Percentiles rank a stretch among this genome's conserved stretches.
These are phyloP conservation scores for Drosophila pachea DNA, from an alignment of 1,140 invertebrate genomes.

Conservation along the genomic window DNA sequence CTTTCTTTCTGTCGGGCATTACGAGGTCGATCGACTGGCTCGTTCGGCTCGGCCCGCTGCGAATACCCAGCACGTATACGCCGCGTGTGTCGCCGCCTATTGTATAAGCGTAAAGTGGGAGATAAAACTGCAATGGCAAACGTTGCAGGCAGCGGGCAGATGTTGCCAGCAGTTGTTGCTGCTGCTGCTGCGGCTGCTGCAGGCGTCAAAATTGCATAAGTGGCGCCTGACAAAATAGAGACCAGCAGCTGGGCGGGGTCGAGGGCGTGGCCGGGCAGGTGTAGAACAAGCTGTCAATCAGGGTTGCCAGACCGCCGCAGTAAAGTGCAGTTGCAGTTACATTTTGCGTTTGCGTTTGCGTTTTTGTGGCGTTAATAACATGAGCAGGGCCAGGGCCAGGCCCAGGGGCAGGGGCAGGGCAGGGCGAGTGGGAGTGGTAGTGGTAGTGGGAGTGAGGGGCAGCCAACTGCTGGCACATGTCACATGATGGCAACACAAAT, in stretches of 20 bases:
- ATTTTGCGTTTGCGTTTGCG: conserved; percentile 25
- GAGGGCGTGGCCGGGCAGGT: not conserved
- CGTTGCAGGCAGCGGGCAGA: not conserved
- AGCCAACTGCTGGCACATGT: conserved; percentile 37
- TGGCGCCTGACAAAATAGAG: conserved; percentile 39
- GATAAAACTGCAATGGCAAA: conserved; percentile 27
- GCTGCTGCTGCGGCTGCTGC: no score
- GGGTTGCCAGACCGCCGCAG: conserved; percentile 9
- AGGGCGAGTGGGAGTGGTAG: not conserved
- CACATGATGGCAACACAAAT: conserved; percentile 52
- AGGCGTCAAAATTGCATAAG: conserved; percentile 44
- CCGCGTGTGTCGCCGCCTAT: conserved; percentile 51
- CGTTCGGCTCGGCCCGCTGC: no score
- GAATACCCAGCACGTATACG: conserved; percentile 46
- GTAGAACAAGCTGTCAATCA: conserved; percentile 31
- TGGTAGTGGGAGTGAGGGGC: not conserved
- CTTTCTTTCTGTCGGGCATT: not conserved
- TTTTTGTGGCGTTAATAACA: conserved; percentile 44
- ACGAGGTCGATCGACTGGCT: not conserved
- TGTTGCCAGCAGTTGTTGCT: conserved; percentile 31
- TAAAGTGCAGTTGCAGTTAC: conserved; percentile 44
- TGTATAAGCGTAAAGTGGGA: conserved; percentile 45
- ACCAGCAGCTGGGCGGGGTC: not conserved
- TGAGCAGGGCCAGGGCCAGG: not conserved
- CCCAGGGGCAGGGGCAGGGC: not conserved